Evolutionary conservation across 2,113 vertebrate species (phyloP), one percentile per base, ranked within the genome.

Genomic region (Hemiprocne comata): DNA sequence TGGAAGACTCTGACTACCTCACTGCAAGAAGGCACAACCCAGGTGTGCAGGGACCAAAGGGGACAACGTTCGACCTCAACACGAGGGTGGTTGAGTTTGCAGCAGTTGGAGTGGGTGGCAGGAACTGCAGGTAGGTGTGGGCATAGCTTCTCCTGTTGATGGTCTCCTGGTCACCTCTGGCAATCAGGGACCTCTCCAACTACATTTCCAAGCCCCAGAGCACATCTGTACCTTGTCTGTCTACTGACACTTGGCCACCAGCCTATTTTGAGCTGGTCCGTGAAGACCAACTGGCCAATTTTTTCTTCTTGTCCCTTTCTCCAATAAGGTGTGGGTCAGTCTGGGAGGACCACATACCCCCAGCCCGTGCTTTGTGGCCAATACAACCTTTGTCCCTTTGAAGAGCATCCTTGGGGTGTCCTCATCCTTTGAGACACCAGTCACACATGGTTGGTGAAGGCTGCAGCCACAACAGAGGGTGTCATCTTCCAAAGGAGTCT

Each of bases 1-100:
- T 99, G 74, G 98, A 98, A 54, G 98, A 99, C 34, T 99, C 99
- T 0, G 98, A 99, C 90, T 99, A 99, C 77, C 95, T 99, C 87
- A 98, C 76, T 0, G 91, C 94, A 24, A 94, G 94, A 42, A 96
- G 94, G 19, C 86, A 89, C 16, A 95, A 92, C 67, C 70, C 96
- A 17, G 97, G 98, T 25, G 87, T 98, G 79, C 89, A 62, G 28
- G 97, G 95, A 17, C 95, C 96, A 3, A 42, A 54, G 1, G 93
- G 92, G 9, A 38, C 87, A 13, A 31, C 33, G 10, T 70, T 99
- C 8, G 97, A 98, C 61, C 95, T 97, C 16, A 95, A 93, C 77
- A 99, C 98, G 5, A 98, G 97, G 65, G 98, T 99, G 89, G 93
- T 99, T 26, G 98, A 99, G 94, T 98, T 99, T 77, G 92, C 51